A percentile compares a stretch with the other conserved stretches of the same genome.
Evolutionary conservation across 64 coral and sea anemone genomes (phyloP).

Genomic region (Dendronephthya gigantea): DNA sequence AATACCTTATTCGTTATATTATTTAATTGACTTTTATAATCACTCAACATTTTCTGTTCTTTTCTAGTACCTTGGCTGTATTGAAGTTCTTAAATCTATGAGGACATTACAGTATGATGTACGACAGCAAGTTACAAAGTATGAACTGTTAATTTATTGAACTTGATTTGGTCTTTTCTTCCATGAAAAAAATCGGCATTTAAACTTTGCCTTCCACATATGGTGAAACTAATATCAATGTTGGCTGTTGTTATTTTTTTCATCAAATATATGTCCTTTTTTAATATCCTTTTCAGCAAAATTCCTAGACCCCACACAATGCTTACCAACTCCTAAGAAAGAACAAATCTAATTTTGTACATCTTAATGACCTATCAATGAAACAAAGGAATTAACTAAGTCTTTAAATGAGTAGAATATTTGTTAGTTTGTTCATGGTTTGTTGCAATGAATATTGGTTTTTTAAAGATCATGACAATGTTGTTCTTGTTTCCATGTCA

Average conservation of each 20-base stretch:
- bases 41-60: background rate
- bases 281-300: no score
- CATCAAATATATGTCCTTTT: no score
- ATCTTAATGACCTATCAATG: no score
- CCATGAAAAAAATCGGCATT: background rate
- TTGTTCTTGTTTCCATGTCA: no score
- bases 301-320: no score
- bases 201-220: background rate
- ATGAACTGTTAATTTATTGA: background rate
- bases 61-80: constrained; percentile 77
- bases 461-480: no score
- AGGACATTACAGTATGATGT: constrained; percentile 88
- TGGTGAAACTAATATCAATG: background rate
- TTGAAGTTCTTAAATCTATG: constrained; percentile 92
- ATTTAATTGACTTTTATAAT: background rate
- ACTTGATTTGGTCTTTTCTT: background rate
- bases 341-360: no score
- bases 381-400: no score
- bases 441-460: no score
- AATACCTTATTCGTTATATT: background rate
- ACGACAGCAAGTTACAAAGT: constrained; percentile 97
- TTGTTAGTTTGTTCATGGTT: no score
- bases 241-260: background rate
- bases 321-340: no score
- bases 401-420: no score